Conservation (phyloP, 2,888 invertebrate species). For the Drosophila anceps region DNA sequence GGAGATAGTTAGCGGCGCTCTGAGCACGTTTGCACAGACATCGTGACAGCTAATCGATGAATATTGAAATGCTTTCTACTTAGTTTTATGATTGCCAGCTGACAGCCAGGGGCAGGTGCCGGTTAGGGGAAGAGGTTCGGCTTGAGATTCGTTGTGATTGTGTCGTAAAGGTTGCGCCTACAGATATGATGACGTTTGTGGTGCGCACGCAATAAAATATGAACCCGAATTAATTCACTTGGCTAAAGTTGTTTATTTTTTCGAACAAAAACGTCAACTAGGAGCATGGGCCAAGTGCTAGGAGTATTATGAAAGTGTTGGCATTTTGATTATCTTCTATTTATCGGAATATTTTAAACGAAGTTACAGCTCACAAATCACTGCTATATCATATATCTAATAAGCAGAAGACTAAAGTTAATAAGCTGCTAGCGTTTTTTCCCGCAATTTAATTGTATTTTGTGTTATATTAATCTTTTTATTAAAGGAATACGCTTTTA, state of each 20-base stretch:
- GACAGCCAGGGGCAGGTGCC: neutral
- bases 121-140: neutral
- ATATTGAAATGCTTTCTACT: conserved; percentile 52
- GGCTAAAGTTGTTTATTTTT: neutral
- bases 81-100: conserved; percentile 29
- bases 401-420: too few relatives aligned
- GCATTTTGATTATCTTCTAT: neutral
- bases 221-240: conserved; percentile 10
- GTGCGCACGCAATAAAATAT: conserved; percentile 15
- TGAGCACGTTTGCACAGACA: conserved; percentile 51
- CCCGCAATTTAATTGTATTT: too few relatives aligned
- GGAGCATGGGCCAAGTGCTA: neutral
- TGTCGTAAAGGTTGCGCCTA: conserved; percentile 22
- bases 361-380: too few relatives aligned
- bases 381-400: too few relatives aligned
- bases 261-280: neutral
- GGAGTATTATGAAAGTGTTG: neutral
- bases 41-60: conserved; percentile 74
- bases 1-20: conserved; percentile 36
- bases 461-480: too few relatives aligned
- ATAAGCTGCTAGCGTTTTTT: too few relatives aligned
- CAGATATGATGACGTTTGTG: conserved; percentile 2
- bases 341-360: neutral
- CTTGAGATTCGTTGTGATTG: conserved; percentile 25
- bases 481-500: too few relatives aligned